A percentile compares a stretch with the other conserved stretches of the same genome.
Evolutionary conservation across 53 echinoderm and acorn worm species (phyloP).

Genomic region (Hippasteria phrygiana): DNA sequence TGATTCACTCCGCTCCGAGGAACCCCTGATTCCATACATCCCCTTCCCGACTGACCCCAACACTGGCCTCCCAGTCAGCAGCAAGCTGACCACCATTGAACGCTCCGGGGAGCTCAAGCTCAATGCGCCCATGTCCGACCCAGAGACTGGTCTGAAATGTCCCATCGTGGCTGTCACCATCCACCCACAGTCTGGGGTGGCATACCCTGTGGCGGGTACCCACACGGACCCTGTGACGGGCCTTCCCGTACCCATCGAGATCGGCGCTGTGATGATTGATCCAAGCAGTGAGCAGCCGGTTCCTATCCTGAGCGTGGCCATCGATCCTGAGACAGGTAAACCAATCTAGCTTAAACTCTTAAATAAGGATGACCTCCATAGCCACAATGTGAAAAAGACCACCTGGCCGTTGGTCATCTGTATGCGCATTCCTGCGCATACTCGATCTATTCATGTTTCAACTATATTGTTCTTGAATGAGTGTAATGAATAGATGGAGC

Average conservation of each 20-base stretch:
- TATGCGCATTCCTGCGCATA: too few relatives aligned
- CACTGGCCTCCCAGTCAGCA: constrained; percentile 78
- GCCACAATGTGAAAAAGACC: too few relatives aligned
- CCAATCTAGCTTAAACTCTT: background rate
- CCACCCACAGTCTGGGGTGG: constrained; percentile 96
- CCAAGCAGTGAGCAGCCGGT: constrained; percentile 97
- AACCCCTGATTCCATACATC: constrained; percentile 88
- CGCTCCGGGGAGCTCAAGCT: constrained; percentile 87
- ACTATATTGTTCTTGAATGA: too few relatives aligned
- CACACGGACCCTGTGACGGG: constrained; percentile 98
- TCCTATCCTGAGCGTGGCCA: constrained; percentile 81
- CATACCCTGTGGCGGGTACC: constrained; percentile 96
- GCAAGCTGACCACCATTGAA: constrained; percentile 72
- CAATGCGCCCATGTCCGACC: constrained; percentile 84
- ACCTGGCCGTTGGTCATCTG: too few relatives aligned
- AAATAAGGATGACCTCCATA: too few relatives aligned
- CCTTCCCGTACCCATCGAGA: constrained; percentile 92
- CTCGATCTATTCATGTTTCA: too few relatives aligned
- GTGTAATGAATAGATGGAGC: too few relatives aligned
- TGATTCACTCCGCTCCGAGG: constrained; percentile 85
- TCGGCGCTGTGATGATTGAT: constrained; percentile 96
- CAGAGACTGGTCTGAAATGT: constrained; percentile 88
- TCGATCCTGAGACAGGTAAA: constrained; percentile 87
- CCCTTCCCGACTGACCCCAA: constrained; percentile 89
- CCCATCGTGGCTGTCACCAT: constrained; percentile 94